phyloP scores from a whole-genome alignment of 1,140 invertebrate species.

The Caenorhabditis briggsae region DNA sequence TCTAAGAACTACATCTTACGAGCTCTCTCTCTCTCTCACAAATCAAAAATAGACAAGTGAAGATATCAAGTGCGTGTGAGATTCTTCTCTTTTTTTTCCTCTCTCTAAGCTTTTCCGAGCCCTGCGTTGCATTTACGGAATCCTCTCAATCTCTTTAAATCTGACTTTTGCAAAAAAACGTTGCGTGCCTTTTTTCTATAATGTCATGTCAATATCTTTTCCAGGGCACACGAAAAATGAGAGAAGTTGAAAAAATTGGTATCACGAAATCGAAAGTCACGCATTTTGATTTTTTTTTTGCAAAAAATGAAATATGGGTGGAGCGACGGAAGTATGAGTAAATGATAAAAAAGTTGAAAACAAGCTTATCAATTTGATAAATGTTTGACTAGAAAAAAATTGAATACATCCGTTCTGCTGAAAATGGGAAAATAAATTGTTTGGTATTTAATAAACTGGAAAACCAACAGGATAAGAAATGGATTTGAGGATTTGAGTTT shows the following conservation, averaged over 20 bases:
- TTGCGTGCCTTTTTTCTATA: slow-evolving; percentile 47
- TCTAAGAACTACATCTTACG: background rate
- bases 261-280: slow-evolving; percentile 29
- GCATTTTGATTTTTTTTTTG: slow-evolving; percentile 7
- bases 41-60: background rate
- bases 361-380: too few species aligned
- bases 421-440: too few species aligned
- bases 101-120: too few species aligned
- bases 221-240: background rate
- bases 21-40: background rate
- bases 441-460: too few species aligned
- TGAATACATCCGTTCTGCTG: background rate
- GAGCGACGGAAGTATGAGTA: background rate
- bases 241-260: background rate
- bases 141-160: slow-evolving; percentile 46
- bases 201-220: slow-evolving; percentile 12
- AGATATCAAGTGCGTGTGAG: slow-evolving; percentile 9
- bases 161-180: slow-evolving; percentile 1
- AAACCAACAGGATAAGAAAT: too few species aligned
- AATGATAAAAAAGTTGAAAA: background rate
- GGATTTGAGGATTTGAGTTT: too few species aligned
- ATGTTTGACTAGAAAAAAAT: too few species aligned
- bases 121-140: slow-evolving; percentile 12
- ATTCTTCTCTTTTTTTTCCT: background rate
- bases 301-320: background rate